Conservation (phyloP, 2,888 invertebrate species). For the Bellardia bayeri region DNA sequence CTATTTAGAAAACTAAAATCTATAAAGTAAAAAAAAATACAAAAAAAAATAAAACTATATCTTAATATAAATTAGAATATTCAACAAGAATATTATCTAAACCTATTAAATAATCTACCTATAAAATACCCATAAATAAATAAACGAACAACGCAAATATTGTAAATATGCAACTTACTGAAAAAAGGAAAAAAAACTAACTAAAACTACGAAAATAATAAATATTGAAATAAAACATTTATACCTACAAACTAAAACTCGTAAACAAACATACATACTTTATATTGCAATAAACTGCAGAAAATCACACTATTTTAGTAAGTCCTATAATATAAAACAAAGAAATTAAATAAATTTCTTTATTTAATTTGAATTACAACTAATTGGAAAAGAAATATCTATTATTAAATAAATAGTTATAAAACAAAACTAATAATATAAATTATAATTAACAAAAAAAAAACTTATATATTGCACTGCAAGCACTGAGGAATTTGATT, state of each 20-base stretch:
- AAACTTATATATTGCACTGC: constrained; percentile 82
- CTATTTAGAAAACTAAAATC: constrained; percentile 66
- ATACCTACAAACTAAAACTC: not conserved
- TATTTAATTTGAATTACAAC: constrained; percentile 21
- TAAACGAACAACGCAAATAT: constrained; percentile 63
- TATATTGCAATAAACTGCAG: not conserved
- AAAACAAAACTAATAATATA: constrained; percentile 67
- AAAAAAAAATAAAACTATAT: constrained; percentile 39
- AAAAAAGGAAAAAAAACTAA: constrained; percentile 11
- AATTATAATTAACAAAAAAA: constrained; percentile 58
- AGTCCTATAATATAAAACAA: constrained; percentile 23
- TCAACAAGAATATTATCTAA: constrained; percentile 21
- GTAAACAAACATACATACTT: not conserved
- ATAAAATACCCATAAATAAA: constrained; percentile 9
- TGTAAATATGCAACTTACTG: constrained; percentile 59
- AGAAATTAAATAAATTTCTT: constrained; percentile 38
- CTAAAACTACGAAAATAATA: constrained; percentile 24
- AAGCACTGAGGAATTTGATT: constrained; percentile 85
- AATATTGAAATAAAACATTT: constrained; percentile 41
- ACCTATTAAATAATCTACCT: constrained; percentile 49
- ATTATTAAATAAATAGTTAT: constrained; percentile 41
- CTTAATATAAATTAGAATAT: constrained; percentile 42
- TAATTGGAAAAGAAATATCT: constrained; percentile 38
- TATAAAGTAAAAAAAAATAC: constrained; percentile 41
- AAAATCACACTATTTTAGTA: constrained; percentile 49